Base-by-base conservation (phyloP, 2,797 vertebrate species). In the Pipistrellus kuhlii region DNA sequence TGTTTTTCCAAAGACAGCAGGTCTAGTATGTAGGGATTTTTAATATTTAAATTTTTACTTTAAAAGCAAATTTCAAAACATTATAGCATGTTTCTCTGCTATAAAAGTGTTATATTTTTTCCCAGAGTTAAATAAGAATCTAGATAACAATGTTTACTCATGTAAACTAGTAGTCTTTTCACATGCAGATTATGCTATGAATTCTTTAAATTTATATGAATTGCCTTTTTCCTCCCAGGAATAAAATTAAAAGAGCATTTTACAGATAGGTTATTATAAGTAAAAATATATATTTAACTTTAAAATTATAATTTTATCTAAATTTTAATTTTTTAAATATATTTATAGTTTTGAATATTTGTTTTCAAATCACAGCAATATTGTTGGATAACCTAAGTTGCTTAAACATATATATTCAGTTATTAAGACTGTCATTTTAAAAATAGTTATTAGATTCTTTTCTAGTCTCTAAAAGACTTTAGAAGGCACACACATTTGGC, bases 1-100 rank as follows among this genome's bases (percentile, higher is more conserved):
- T 98, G 96, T 97, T 97, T 98, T 98, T 98, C 96, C 89, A 87
- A 97, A 98, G 86, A 97, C 96, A 92, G 95, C 78, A 97, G 94
- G 90, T 93, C 96, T 96, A 96, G 51, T 93, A 95, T 94, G 57
- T 30, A 95, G 91, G 68, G 38, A 73, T 97, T 84, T 97, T 97
- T 66, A 90, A 85, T 97, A 97, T 96, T 96, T 87, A 95, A 95
- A 97, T 85, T 96, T 85, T 96, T 86, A 95, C 96, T 94, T 82
- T 96, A 96, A 92, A 97, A 81, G 25, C 69, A 85, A 78, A 64
- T 68, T 81, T 90, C 27, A 51, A 48, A 93, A 51, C 12, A 20
- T 53, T 18, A 78, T 59, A 68, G 27, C 17, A 17, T 85, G 13
- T 81, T 76, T 69, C 21, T 69, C 23, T 75, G 51, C 20, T 76